Conservation (phyloP, 2,797 vertebrate genomes). For the Oceanodroma leucorhoa region DNA sequence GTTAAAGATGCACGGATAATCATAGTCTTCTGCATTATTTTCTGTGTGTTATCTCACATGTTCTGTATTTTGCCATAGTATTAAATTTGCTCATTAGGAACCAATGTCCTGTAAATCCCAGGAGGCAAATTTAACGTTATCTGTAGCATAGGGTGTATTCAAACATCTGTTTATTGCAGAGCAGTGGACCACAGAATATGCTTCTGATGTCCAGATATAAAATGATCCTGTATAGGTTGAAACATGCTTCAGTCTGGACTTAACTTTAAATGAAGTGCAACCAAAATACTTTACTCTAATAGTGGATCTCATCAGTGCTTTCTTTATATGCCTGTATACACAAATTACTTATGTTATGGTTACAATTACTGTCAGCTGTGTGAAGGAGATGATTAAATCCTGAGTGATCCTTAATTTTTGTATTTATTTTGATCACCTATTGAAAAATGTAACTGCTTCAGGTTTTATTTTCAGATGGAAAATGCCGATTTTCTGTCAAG, state of each 20-base stretch:
- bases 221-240: not conserved
- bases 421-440: slow-evolving; percentile 11
- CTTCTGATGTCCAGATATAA: slow-evolving; percentile 46
- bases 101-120: slow-evolving; percentile 56
- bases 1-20: slow-evolving; percentile 1
- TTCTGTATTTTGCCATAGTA: slow-evolving; percentile 42
- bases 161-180: slow-evolving; percentile 63
- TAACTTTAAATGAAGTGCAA: slow-evolving; percentile 38
- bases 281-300: slow-evolving; percentile 2
- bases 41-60: not conserved
- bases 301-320: not conserved
- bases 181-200: slow-evolving; percentile 44
- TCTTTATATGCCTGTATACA: not conserved
- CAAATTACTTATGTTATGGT: slow-evolving; percentile 33
- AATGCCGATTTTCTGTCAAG: not conserved
- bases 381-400: not conserved
- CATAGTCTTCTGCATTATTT: not conserved
- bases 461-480: slow-evolving; percentile 2
- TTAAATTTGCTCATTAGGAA: slow-evolving; percentile 66
- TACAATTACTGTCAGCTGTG: not conserved
- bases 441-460: not conserved
- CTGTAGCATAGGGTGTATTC: slow-evolving; percentile 26
- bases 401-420: slow-evolving; percentile 9
- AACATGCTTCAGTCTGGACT: not conserved
- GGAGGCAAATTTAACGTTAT: slow-evolving; percentile 34